Evolutionary conservation across 2,113 vertebrate genomes (phyloP), one percentile per base, ranked within the genome.

Genomic region (Chaetodon auriga): DNA sequence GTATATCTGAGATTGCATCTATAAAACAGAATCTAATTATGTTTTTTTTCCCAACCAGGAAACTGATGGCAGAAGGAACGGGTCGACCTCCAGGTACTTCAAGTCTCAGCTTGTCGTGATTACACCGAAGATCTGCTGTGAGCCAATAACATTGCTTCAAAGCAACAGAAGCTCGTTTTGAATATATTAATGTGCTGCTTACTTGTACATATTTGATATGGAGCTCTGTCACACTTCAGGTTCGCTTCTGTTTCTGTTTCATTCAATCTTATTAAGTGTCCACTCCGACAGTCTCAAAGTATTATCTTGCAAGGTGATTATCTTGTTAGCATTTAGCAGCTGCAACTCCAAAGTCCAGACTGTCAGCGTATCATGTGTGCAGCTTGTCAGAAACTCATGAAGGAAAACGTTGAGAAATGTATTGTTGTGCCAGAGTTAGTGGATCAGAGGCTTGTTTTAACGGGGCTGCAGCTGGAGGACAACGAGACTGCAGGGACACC

Each of bases 1-100:
- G 21, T 18, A 2, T 12, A 35, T 48, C 10, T 58, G 21, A 55
- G 13, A 9, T 36, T 21, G 4, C 38, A 2, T 21, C 8, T 6
- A 25, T 71, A 4, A 30, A 60, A 60, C 9, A 21, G 2, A 58
- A 58, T 58, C 10, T 54, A 1, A 13, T 70, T 58, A 0, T 15
- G 25, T 57, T 43, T 35, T 35, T 63, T 38, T 62, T 36, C 8
- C 16, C 16, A 66, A 61, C 19, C 69, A 78, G 69, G 3, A 13
- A 0, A 2, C 21, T 2, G 18, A 19, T 15, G 16, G 13, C 4
- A 0, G 16, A 30, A 35, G 13, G 19, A 58, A 13, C 21, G 0
- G 1, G 16, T 14, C 5, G 19, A 0, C 53, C 53, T 74, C 21
- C n/a, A 21, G 61, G 35, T 21, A 1, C 35, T 21, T 69, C 55